A percentile compares a stretch with the other conserved stretches of the same genome.
Evolutionary conservation across 2,888 invertebrate genomes (phyloP).

Genomic region (Ceriagrion tenellum): DNA sequence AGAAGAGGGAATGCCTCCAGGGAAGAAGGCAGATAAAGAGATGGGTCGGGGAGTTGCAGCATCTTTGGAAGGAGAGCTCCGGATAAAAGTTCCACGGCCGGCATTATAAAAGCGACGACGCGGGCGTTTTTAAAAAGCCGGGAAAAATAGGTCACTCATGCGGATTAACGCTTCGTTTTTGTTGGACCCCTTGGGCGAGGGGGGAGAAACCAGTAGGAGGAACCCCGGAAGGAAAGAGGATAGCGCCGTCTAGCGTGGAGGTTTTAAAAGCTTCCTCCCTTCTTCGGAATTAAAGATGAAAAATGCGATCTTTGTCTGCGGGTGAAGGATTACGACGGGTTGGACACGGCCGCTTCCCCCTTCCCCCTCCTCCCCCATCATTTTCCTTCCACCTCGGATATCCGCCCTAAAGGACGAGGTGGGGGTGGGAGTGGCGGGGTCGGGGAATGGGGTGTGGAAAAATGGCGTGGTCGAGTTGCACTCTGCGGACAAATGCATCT

Average conservation of each 20-base stretch:
- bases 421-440: no score
- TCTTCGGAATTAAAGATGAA: neutral
- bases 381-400: no score
- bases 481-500: no score
- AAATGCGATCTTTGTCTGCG: constrained; percentile 3
- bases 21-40: no score
- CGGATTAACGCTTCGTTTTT: neutral
- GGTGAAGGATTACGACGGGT: neutral
- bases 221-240: no score
- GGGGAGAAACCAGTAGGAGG: neutral
- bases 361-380: neutral
- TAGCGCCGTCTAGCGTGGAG: no score
- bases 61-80: neutral
- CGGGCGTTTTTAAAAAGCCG: neutral
- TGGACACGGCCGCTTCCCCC: neutral
- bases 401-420: no score
- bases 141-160: neutral
- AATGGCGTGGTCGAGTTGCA: no score
- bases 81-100: neutral
- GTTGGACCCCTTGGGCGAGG: neutral
- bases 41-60: no score
- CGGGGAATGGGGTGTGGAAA: no score
- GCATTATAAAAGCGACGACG: neutral
- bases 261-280: neutral
- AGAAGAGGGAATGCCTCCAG: no score